Evolutionary conservation across 2,797 vertebrate species (phyloP).

Genomic region (Neoniphon sammara): DNA sequence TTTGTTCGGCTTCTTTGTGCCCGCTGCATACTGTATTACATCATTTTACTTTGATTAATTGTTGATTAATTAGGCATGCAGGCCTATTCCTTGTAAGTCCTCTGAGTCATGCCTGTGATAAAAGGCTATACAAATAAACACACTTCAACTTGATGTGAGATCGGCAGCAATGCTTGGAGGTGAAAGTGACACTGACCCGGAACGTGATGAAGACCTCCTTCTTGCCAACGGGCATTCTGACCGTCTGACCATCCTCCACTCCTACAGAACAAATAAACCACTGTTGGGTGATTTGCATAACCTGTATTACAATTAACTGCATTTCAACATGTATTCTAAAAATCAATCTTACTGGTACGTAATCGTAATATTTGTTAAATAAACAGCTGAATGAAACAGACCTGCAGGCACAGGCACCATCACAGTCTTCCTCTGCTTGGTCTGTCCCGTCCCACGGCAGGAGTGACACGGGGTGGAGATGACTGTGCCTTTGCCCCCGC

Average conservation of each 20-base stretch:
- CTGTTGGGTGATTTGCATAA: neutral
- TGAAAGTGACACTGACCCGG: slow-evolving; percentile 82
- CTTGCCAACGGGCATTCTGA: slow-evolving; percentile 96
- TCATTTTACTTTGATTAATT: too few relatives aligned
- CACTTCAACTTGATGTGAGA: neutral
- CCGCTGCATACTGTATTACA: too few relatives aligned
- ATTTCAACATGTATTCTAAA: neutral
- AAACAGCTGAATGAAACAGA: slow-evolving; percentile 66
- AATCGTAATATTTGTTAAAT: too few relatives aligned
- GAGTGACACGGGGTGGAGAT: slow-evolving; percentile 87
- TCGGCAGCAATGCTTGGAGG: neutral
- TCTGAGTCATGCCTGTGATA: too few relatives aligned
- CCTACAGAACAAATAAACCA: slow-evolving; percentile 78
- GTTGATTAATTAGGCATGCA: too few relatives aligned
- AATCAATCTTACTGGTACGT: too few relatives aligned
- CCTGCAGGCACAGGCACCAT: slow-evolving; percentile 96
- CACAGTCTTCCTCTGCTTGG: slow-evolving; percentile 92
- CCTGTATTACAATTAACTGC: neutral
- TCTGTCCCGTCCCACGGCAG: slow-evolving; percentile 91
- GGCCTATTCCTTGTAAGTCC: too few relatives aligned
- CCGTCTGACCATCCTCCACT: slow-evolving; percentile 95
- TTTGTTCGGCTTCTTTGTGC: too few relatives aligned
- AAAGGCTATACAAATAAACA: too few relatives aligned
- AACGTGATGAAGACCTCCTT: slow-evolving; percentile 98
- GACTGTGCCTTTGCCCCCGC: slow-evolving; percentile 89